Base-by-base conservation (phyloP, 1,140 invertebrate species). In the Mya arenaria region DNA sequence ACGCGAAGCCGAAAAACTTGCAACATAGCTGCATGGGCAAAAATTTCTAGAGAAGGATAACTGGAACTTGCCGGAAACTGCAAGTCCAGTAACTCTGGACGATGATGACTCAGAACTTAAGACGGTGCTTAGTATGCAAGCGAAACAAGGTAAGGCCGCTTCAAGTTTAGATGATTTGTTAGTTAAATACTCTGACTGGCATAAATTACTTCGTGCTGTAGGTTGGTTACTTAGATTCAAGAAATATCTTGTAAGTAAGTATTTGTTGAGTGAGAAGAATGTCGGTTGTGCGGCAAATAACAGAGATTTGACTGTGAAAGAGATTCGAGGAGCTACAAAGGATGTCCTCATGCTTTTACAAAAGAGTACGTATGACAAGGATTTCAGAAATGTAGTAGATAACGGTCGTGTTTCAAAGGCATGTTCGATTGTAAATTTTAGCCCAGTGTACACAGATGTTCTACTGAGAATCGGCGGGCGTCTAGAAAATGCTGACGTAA, bases 381-480 rank as follows among this genome's bases (percentile, higher is more conserved):
- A 69, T 1, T 17, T 37, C 37, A 32, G 62, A 41, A n/a, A 71
- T 41, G 32, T 30, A 1, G 2, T 66, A 23, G 28, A 19, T 58
- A 39, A 34, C 23, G 63, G 63, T 66, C 10, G 34, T 66, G 63
- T 66, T 39, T 10, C 63, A 17, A 66, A 39, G 19, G 6, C 32
- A n/a, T 39, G 63, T 66, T 66, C 63, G 8, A n/a, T 66, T 48
- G 1, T n/a, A 4, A 82, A 82, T 32, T 48, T 85, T 23, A 48
- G 72, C 58, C 66, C 74, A 10, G 23, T 71, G 28, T n/a, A 66
- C 13, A 25, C 56, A 13, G 56, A 72, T 0, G 55, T 32, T 23
- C 5, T 85, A 6, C 8, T 85, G 30, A 30, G 74, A 44, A 75
- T 85, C 0, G 81, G 79, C 19, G 78, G 83, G 8, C 36, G 79